Evolutionary conservation across 2,888 invertebrate species (phyloP).

Genomic region (Meghimatium bilineatum): DNA sequence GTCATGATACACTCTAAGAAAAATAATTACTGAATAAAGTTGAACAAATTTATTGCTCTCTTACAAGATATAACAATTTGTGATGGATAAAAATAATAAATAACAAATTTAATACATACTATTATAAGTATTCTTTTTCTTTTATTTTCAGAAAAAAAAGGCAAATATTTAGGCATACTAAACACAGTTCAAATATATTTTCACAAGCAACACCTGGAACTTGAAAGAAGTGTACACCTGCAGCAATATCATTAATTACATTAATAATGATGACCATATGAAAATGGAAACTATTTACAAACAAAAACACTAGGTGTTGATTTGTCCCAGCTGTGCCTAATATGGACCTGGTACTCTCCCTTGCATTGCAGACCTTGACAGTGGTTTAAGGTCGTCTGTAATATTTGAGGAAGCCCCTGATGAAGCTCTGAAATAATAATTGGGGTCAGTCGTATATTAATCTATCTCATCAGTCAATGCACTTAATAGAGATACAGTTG

Average conservation of each 20-base stretch:
- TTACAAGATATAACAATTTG: too few species aligned
- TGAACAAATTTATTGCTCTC: too few species aligned
- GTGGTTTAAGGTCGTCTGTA: conserved; percentile 20
- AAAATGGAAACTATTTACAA: not conserved
- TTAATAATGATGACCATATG: not conserved
- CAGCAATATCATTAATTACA: not conserved
- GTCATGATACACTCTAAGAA: too few species aligned
- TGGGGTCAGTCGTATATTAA: too few species aligned
- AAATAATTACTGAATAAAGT: too few species aligned
- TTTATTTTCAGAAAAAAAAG: too few species aligned
- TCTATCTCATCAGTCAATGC: too few species aligned
- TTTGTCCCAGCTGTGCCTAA: not conserved
- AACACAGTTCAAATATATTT: not conserved
- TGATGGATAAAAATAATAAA: too few species aligned
- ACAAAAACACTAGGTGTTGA: not conserved
- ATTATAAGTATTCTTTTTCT: too few species aligned
- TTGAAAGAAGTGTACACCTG: not conserved
- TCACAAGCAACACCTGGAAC: not conserved
- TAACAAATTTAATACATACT: too few species aligned
- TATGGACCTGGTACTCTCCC: conserved; percentile 45
- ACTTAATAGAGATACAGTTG: too few species aligned
- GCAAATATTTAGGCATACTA: not conserved
- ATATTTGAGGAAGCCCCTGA: not conserved
- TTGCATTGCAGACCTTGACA: conserved; percentile 31
- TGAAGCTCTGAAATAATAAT: not conserved